Evolutionary conservation across 1,140 invertebrate genomes (phyloP).

Genomic region (Heliconius himera): DNA sequence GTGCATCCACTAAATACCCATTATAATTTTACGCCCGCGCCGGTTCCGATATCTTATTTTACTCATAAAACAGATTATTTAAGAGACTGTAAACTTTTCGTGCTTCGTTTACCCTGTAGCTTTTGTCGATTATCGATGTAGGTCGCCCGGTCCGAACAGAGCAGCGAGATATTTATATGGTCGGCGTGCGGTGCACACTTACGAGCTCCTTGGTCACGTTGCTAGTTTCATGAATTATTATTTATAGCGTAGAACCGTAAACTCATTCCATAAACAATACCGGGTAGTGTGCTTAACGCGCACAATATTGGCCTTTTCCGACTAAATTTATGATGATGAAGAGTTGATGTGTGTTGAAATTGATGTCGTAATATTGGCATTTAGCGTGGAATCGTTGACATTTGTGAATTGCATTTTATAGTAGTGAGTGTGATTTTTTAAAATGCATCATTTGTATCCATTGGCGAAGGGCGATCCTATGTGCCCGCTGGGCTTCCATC

Average conservation of each 20-base stretch:
- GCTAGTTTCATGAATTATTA: constrained; percentile 70
- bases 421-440: constrained; percentile 44
- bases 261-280: constrained; percentile 75
- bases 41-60: constrained; percentile 31
- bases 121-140: constrained; percentile 45
- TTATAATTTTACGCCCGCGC: constrained; percentile 39
- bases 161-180: constrained; percentile 79
- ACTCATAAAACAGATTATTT: constrained; percentile 28
- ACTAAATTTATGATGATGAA: constrained; percentile 38
- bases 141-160: constrained; percentile 77
- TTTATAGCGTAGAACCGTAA: constrained; percentile 69
- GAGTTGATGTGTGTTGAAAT: constrained; percentile 46
- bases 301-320: constrained; percentile 42
- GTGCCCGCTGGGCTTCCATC: constrained; percentile 96
- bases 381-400: constrained; percentile 65
- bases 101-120: constrained; percentile 38
- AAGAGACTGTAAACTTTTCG: constrained; percentile 42
- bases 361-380: constrained; percentile 55
- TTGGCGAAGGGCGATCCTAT: constrained; percentile 92
- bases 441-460: constrained; percentile 91
- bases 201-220: constrained; percentile 63
- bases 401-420: constrained; percentile 72
- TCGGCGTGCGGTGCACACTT: constrained; percentile 71
- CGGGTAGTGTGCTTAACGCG: constrained; percentile 30
- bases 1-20: constrained; percentile 29